Evolutionary conservation across 2,797 vertebrate species (phyloP), one percentile per base, ranked within the genome.

Genomic region (Tympanoctomys barrerae): DNA sequence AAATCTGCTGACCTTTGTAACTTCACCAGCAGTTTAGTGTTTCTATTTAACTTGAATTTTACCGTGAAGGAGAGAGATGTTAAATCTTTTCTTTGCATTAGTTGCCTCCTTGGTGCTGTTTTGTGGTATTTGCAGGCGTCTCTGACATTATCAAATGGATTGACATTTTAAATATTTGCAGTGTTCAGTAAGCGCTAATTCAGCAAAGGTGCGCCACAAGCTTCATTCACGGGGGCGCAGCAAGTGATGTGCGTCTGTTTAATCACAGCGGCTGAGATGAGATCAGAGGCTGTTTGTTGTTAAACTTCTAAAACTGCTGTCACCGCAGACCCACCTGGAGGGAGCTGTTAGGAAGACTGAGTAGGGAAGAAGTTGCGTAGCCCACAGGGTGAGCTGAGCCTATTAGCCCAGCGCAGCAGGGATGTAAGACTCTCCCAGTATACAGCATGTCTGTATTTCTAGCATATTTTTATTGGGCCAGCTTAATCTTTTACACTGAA

Each of bases 161-260:
- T 99, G 99, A 99, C 99, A 99, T 99, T 99, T 99, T 98, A 99
- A 99, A 99, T 99, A 99, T 99, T 99, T 99, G 99, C 98, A 97
- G 98, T 98, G 98, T 99, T 99, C 99, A 99, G 99, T 98, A 96
- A 98, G 98, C 98, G 98, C 98, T 98, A 99, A 99, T 99, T 98
- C 98, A 98, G 97, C 96, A 97, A 98, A 99, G 99, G 98, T 99
- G 99, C 99, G 99, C 97, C 97, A 83, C 90, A 97, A 97, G 98
- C 97, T 97, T 98, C 97, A 97, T 98, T 98, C 94, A 96, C 36
- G 95, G 97, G 98, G 98, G 97, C 98, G 97, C 98, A 98, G 98
- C 98, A 98, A 99, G 98, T 97, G 98, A 98, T 98, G 98, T 99
- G 98, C 99, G 98, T 98, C 98, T 99, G 97, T 99, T 99, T 99